Conservation (phyloP, 2,113 vertebrate genomes). For the Mustelus asterias region DNA sequence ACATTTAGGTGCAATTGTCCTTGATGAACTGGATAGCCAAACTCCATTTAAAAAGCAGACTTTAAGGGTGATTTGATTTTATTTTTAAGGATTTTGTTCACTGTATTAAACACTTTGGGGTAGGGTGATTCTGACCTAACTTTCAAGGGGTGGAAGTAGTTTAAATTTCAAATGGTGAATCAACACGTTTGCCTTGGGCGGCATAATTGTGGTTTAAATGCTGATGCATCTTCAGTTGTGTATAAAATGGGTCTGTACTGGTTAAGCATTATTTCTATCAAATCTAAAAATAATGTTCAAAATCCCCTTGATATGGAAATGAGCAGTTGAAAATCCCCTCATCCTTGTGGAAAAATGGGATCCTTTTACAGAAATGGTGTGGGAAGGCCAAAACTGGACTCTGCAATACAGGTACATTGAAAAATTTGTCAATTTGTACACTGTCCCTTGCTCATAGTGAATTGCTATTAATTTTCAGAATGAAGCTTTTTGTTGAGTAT, state of each 20-base stretch:
- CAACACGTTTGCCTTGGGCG: background rate
- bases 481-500: constrained; percentile 26
- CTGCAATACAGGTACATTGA: constrained; percentile 55
- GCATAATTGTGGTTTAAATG: constrained; percentile 29
- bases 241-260: constrained; percentile 34
- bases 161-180: constrained; percentile 19
- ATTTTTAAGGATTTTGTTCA: background rate
- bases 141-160: constrained; percentile 20
- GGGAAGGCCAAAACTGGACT: constrained; percentile 68
- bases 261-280: background rate
- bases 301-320: background rate
- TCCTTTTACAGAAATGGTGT: constrained; percentile 26
- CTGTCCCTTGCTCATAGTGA: constrained; percentile 56
- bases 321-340: background rate
- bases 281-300: background rate
- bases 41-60: constrained; percentile 18
- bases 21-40: constrained; percentile 46
- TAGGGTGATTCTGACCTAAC: background rate
- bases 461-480: constrained; percentile 41
- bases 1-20: constrained; percentile 43
- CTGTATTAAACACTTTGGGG: constrained; percentile 23
- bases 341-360: constrained; percentile 27
- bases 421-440: constrained; percentile 49
- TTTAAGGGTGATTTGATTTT: background rate
- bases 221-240: constrained; percentile 27